These are phyloP conservation scores for Coluber constrictor DNA, from an alignment of 2,797 vertebrate genomes.

Conservation along the genomic window DNA sequence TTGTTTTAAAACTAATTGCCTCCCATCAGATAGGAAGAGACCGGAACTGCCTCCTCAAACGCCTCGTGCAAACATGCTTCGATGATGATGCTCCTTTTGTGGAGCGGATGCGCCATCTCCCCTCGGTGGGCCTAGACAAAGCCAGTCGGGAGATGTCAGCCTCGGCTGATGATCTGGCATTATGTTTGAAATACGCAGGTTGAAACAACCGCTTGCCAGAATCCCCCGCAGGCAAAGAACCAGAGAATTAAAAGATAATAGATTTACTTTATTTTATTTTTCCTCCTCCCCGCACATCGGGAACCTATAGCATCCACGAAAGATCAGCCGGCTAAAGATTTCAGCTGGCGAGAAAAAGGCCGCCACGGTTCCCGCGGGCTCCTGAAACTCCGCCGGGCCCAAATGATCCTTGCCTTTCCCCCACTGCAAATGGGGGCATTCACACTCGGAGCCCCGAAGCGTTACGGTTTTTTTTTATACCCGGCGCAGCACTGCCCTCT, in stretches of 20 bases:
- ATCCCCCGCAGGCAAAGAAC: neutral
- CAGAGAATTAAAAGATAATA: neutral
- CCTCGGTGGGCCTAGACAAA: too few species aligned
- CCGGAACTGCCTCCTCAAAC: neutral
- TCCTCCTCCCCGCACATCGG: fast-evolving
- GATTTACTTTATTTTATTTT: neutral
- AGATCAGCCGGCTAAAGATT: neutral
- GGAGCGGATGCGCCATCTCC: neutral
- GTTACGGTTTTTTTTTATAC: neutral
- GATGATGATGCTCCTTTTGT: neutral
- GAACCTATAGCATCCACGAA: neutral
- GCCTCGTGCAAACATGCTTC: neutral
- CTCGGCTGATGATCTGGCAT: neutral
- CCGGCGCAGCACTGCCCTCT: constrained; percentile 4
- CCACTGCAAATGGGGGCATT: neutral
- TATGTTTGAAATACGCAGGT: neutral
- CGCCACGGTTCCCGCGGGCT: neutral
- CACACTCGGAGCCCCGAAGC: neutral
- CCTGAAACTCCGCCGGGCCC: neutral
- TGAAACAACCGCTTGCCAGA: neutral
- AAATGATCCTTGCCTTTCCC: constrained; percentile 3
- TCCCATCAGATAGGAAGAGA: neutral
- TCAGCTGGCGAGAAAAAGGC: neutral
- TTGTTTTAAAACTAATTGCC: neutral
- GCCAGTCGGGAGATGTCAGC: neutral